A percentile compares a stretch with the other conserved stretches of the same genome.
phyloP scores from a whole-genome alignment of 2,888 invertebrate genomes.

The Diaphora mendica region DNA sequence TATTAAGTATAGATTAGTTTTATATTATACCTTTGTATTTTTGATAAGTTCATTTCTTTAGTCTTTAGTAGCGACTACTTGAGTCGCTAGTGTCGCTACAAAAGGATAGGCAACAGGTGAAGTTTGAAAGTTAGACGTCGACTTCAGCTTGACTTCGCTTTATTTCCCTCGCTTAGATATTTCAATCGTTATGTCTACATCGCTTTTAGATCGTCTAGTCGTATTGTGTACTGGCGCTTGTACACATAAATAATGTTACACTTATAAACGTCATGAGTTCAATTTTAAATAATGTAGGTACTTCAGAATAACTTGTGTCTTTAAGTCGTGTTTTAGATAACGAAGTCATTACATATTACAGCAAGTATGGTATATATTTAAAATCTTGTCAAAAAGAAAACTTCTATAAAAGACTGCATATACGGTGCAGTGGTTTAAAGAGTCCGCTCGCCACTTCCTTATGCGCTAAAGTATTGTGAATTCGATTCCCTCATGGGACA shows the following conservation, averaged over 20 bases:
- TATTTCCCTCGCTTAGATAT: conserved; percentile 47
- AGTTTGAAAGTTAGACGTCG: conserved; percentile 62
- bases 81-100: background rate
- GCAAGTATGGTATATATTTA: no score
- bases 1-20: no score
- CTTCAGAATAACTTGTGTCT: no score
- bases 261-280: background rate
- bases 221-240: background rate
- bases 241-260: background rate
- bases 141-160: conserved; percentile 54
- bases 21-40: background rate
- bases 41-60: background rate
- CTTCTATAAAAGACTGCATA: no score
- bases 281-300: background rate
- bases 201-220: background rate
- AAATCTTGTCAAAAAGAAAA: no score
- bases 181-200: conserved; percentile 18
- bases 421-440: no score
- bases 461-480: no score
- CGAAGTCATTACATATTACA: no score
- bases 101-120: conserved; percentile 69
- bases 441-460: no score
- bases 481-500: no score
- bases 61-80: no score
- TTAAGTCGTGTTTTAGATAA: no score